Evolutionary conservation across 1,140 invertebrate species (phyloP).

Genomic region (Apis dorsata): DNA sequence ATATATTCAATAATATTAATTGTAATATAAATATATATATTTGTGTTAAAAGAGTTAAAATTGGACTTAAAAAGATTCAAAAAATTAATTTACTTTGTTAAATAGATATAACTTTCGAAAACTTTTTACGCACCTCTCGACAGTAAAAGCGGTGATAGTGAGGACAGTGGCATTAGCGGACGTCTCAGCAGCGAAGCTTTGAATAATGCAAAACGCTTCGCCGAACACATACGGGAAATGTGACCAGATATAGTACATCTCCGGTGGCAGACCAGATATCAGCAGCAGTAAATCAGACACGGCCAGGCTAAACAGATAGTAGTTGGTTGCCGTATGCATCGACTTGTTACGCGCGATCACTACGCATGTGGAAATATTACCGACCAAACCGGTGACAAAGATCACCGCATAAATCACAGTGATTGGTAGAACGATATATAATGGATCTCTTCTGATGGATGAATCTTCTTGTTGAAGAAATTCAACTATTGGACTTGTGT

Average conservation of each 20-base stretch:
- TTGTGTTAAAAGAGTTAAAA: no score
- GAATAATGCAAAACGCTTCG: constrained; percentile 90
- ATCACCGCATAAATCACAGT: constrained; percentile 91
- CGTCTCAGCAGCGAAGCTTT: constrained; percentile 92
- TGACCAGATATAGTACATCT: constrained; percentile 93
- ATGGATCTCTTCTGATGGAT: constrained; percentile 81
- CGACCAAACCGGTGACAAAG: constrained; percentile 92
- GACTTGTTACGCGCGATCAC: constrained; percentile 93
- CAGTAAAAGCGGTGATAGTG: constrained; percentile 95
- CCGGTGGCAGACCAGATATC: constrained; percentile 88
- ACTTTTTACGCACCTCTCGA: constrained; percentile 82
- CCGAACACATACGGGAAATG: constrained; percentile 94
- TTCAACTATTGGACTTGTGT: constrained; percentile 49
- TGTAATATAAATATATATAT: no score
- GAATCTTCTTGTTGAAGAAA: constrained; percentile 51
- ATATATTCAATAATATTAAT: no score
- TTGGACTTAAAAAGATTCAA: no score
- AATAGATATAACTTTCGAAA: constrained; percentile 6
- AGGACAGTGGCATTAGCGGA: constrained; percentile 96
- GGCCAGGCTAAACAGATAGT: constrained; percentile 95
- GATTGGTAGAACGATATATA: constrained; percentile 88
- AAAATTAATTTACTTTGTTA: no score
- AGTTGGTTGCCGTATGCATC: constrained; percentile 95
- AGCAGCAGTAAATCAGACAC: constrained; percentile 95
- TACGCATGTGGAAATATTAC: constrained; percentile 94